Percentiles rank a stretch among this genome's conserved stretches.
phyloP scores from a whole-genome alignment of 2,113 vertebrate genomes.

The Muntiacus muntjak region DNA sequence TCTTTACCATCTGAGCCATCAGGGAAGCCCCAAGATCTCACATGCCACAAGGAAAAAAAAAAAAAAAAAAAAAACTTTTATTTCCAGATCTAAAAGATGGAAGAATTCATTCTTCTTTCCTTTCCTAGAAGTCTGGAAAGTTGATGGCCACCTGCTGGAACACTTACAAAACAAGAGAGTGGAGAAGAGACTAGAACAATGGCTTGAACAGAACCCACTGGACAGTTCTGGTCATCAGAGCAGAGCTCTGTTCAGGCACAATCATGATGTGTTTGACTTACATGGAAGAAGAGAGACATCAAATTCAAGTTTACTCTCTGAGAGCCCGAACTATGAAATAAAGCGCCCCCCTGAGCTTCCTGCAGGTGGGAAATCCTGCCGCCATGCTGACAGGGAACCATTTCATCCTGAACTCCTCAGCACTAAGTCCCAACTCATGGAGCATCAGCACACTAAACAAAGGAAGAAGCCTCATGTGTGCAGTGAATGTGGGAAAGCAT shows the following conservation, averaged over 20 bases:
- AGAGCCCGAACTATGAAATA: not conserved
- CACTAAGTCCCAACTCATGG: conserved; percentile 14
- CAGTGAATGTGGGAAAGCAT: conserved; percentile 49
- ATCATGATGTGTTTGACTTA: not conserved
- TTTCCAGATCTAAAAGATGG: not conserved
- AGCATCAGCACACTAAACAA: conserved; percentile 38
- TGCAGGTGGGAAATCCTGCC: not conserved
- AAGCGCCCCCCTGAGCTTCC: not conserved
- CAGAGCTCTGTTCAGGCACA: not conserved
- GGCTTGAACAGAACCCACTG: not conserved
- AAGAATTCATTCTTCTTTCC: not conserved
- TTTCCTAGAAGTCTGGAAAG: conserved; percentile 10
- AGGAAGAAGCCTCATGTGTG: conserved; percentile 38
- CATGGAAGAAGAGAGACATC: not conserved
- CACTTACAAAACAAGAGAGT: not conserved
- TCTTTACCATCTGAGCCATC: not conserved
- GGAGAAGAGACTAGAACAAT: not conserved
- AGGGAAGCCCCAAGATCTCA: not conserved
- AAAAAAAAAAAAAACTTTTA: not conserved
- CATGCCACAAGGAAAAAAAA: not conserved
- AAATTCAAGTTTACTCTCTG: not conserved
- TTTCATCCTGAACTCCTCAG: not conserved
- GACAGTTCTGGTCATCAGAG: not conserved
- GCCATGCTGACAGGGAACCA: not conserved
- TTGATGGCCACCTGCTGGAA: not conserved